phyloP scores from a whole-genome alignment of 2,113 vertebrate genomes.

The Gadus chalcogrammus region DNA sequence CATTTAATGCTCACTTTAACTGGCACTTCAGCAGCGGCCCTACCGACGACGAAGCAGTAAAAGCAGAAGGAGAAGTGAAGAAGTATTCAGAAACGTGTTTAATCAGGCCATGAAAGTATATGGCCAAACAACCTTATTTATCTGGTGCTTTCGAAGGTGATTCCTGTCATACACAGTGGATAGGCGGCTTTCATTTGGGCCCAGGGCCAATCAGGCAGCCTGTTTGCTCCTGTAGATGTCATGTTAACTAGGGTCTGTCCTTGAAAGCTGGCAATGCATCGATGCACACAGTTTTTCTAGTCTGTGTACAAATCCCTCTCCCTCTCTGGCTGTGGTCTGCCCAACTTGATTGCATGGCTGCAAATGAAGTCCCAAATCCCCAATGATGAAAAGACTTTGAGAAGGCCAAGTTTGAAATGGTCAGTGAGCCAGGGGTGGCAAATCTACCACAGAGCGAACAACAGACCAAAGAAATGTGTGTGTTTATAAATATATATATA shows the following conservation, averaged over 20 bases:
- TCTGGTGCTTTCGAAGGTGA: constrained; percentile 19
- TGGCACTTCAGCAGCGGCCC: background rate
- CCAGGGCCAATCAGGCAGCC: constrained; percentile 32
- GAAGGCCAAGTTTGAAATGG: too few relatives aligned
- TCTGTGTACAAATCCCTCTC: background rate
- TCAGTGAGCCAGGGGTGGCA: too few relatives aligned
- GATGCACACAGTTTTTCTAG: background rate
- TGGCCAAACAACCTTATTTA: constrained; percentile 39
- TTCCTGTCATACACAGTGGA: constrained; percentile 39
- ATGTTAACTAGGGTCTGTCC: constrained; percentile 33
- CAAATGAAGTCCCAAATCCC: too few relatives aligned
- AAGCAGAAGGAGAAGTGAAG: background rate
- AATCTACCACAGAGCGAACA: too few relatives aligned
- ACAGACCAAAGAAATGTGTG: background rate
- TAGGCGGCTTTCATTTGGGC: constrained; percentile 7
- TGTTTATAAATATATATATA: background rate
- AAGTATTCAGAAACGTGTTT: background rate
- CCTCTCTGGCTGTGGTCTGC: background rate
- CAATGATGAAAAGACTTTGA: too few relatives aligned
- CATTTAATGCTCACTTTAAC: background rate
- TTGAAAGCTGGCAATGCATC: constrained; percentile 41
- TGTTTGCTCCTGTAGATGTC: constrained; percentile 26
- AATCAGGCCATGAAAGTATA: background rate
- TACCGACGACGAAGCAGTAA: constrained; percentile 1
- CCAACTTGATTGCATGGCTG: background rate